Conservation (phyloP, 2,113 vertebrate species). For the Prionailurus viverrinus region DNA sequence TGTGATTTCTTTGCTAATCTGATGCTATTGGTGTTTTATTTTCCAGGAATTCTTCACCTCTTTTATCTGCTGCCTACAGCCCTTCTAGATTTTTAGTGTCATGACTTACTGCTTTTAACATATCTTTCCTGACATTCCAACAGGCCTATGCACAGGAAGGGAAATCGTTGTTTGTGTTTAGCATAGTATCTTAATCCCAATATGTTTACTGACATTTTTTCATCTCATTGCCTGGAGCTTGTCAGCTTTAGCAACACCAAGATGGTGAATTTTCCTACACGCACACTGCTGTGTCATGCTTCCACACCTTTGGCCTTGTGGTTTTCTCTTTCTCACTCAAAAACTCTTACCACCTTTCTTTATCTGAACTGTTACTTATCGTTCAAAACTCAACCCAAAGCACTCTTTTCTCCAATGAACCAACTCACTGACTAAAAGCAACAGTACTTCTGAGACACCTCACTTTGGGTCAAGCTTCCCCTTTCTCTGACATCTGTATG, state of each 20-base stretch:
- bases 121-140: constrained; percentile 20
- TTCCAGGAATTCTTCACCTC: constrained; percentile 50
- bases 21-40: constrained; percentile 6
- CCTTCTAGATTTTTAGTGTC: constrained; percentile 32
- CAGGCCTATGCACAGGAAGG: background rate
- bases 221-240: background rate
- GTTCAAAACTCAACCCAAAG: background rate
- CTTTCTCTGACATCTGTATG: background rate
- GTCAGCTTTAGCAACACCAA: background rate
- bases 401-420: constrained; percentile 15
- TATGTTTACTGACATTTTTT: background rate
- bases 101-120: constrained; percentile 12
- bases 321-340: background rate
- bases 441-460: background rate
- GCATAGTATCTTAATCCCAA: background rate
- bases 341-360: constrained; percentile 6
- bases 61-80: background rate
- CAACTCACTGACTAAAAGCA: background rate
- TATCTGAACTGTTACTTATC: background rate
- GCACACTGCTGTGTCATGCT: background rate
- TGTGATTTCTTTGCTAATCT: constrained; percentile 12
- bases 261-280: background rate
- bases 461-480: background rate
- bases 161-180: background rate
- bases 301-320: background rate